Evolutionary conservation across 1,140 invertebrate species (phyloP), one percentile per base, ranked within the genome.

Genomic region (Philotrypesis tridentata): DNA sequence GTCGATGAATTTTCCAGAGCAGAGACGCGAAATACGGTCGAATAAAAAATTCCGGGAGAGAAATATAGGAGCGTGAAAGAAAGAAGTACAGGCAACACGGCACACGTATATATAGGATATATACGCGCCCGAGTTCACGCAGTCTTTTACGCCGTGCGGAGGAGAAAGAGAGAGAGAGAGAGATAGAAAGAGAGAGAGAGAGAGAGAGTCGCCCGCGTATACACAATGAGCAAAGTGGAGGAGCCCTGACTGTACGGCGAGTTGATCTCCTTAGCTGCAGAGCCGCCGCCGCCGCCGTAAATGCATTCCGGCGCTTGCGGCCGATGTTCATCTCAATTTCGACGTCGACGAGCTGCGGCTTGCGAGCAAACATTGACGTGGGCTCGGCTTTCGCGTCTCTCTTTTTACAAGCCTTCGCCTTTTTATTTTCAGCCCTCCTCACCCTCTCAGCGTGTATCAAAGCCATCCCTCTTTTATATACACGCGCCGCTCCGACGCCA

Each of bases 1-100:
- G 40, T 8, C n/a, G 78, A 80, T 79, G 78, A 72, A 72, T 80
- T 80, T 80, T 72, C 55, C 78, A 61, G 55, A 6, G 33, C 9
- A 65, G 25, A 29, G 6, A 23, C 8, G 23, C 23, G 43, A 73
- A 63, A 61, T 33, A 33, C 73, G 23, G 1, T 25, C 5, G 29
- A 60, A 55, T 17, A 74, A 65, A 75, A 61, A 60, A 74, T 11
- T n/a, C 2, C 63, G 29, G 9, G 14, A 31, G 48, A 27, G 40
- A 55, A 33, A 21, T 12, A 27, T 14, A 33, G 63, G 72, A 60
- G 40, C 11, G 5, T 8, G 48, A 74, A 31, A 29, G 33, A 48
- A 21, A 48, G 40, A 55, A 23, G 12, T 27, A 67, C 37, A 37
- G 8, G 70, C 60, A 37, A 9, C 12, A 48, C 43, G 14, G 48